phyloP scores from a whole-genome alignment of 1,140 invertebrate genomes.

The Hormaphis cornu region DNA sequence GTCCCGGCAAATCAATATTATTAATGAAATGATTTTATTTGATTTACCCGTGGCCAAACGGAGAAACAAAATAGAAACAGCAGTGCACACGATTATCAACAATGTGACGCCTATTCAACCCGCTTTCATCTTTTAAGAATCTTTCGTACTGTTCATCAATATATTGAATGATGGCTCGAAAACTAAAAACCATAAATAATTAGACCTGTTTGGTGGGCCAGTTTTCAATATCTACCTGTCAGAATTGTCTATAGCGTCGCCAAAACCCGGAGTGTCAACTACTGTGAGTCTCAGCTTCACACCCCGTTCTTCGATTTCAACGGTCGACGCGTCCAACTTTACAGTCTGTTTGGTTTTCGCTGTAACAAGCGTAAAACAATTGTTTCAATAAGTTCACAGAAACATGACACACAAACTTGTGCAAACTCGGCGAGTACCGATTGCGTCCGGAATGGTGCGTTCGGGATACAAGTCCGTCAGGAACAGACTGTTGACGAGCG shows the following conservation, averaged over 20 bases:
- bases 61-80: slow-evolving; percentile 99
- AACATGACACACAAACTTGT: not conserved
- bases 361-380: slow-evolving; percentile 46
- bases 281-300: slow-evolving; percentile 82
- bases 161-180: slow-evolving; percentile 81
- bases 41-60: slow-evolving; percentile 86
- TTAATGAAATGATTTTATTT: not conserved
- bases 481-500: slow-evolving; percentile 96
- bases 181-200: slow-evolving; percentile 56
- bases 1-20: no score
- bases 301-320: slow-evolving; percentile 87
- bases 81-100: slow-evolving; percentile 89
- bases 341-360: slow-evolving; percentile 84
- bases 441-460: slow-evolving; percentile 72
- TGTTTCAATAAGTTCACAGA: not conserved
- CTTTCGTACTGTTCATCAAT: slow-evolving; percentile 91
- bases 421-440: slow-evolving; percentile 48
- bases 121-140: slow-evolving; percentile 82
- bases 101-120: slow-evolving; percentile 81
- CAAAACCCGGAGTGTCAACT: slow-evolving; percentile 96
- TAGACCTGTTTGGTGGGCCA: no score
- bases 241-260: slow-evolving; percentile 96
- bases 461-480: slow-evolving; percentile 89
- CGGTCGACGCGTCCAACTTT: slow-evolving; percentile 79
- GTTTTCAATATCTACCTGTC: slow-evolving; percentile 47